Base-by-base conservation (phyloP, 2,888 invertebrate species). In the Boloria euphrosyne region DNA sequence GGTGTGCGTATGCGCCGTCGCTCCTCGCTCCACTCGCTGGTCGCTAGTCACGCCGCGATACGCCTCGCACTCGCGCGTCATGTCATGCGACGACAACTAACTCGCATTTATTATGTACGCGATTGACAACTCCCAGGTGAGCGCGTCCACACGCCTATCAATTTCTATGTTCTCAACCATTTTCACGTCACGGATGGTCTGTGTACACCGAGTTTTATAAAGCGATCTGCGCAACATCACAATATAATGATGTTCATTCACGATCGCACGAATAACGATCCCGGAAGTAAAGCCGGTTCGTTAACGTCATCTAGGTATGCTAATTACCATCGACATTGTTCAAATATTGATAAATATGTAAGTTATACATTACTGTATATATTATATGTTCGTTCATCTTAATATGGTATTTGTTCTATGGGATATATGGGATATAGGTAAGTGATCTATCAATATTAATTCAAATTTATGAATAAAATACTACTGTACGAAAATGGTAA, bases 221-320 rank as follows among this genome's bases (percentile, higher is more conserved):
- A 79, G 76, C 78, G 74, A 75, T 71, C 72, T 71, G 76, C 78
- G 75, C 77, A 79, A 79, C 77, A 78, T 80, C 80, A 79, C 79
- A 81, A 84, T 84, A 81, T 85, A 84, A 83, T 82, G 83, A 85
- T 87, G 84, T 83, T 87, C 88, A 86, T 86, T 89, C 85, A 87
- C 83, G 79, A 81, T 80, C 82, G 75, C 78, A 79, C 84, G 82
- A 86, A 79, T 87, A 87, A 84, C 84, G 84, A 86, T 86, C 91
- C 90, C 91, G 91, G 91, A 91, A 91, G 90, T 89, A 79, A 78
- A 86, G 88, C 89, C 87, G 87, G 89, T 90, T 89, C 82, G 75
- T 85, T 83, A 86, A 85, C 89, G 87, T 89, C 87, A 85, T 85
- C 76, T 85, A 80, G 81, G 81, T 87, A 90, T 90, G 88, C 84